Evolutionary conservation across 2,888 invertebrate species (phyloP), one percentile per base, ranked within the genome.

Genomic region (Aquatica leii): DNA sequence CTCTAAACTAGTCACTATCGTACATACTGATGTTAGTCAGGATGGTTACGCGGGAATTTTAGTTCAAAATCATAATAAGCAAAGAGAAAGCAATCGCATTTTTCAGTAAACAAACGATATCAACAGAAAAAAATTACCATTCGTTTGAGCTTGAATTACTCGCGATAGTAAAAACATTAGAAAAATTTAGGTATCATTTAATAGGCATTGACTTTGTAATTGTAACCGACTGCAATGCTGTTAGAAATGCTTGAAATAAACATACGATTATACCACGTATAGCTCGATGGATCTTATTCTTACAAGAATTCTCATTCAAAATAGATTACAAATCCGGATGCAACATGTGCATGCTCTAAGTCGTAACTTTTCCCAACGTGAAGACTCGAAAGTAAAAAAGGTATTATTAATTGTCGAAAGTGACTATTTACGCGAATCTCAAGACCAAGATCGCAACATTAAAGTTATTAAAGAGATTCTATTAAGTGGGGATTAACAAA

Each of bases 311-410:
- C 31, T 66, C 71, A 46, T 69, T 56, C 24, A 31, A 58, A n/a
- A 59, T 68, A 2, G 21, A 57, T 31, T 66, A 66, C 55, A 62
- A 51, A 41, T 31, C 67, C 8, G 68, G 68, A 77, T 80, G 75
- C 14, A 58, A 49, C 78, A 78, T 59, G 77, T 77, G 0, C 78
- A 79, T 31, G 66, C 76, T 35, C 59, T 77, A 56, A 75, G 73
- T 64, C 15, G 77, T 63, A 63, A 58, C 24, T 71, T 31, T 8
- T 1, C 8, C 2, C 2, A 37, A 2, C 8, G 1, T 11, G 8
- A 12, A 8, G 40, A 24, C 4, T 6, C 18, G 6, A 6, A 17
- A 9, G 11, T 5, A 18, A 24, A 12, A 40, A 1, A 14, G 9
- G 24, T 24, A 1, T 1, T 11, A 1, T 6, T 55, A 46, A 63